Evolutionary conservation across 2,797 vertebrate species (phyloP).

Genomic region (Enteromius anoplus): DNA sequence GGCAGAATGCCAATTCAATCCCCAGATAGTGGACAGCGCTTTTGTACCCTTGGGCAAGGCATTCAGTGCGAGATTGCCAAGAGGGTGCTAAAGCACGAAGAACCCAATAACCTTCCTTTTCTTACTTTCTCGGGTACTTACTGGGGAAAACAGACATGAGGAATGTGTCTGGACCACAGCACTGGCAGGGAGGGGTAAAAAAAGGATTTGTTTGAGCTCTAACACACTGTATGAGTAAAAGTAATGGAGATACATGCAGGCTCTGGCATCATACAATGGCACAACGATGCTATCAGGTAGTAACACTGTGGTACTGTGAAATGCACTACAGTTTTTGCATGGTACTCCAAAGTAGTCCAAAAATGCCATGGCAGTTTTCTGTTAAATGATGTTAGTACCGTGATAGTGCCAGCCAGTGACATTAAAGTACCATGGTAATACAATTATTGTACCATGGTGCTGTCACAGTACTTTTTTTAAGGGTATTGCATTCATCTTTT

Average conservation of each 20-base stretch:
- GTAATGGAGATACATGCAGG: background rate
- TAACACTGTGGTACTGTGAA: background rate
- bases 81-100: slow-evolving; percentile 7
- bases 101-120: slow-evolving; percentile 21
- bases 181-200: background rate
- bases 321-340: background rate
- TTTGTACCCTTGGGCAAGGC: slow-evolving; percentile 42
- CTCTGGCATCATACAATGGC: background rate
- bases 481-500: background rate
- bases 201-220: background rate
- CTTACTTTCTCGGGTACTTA: background rate
- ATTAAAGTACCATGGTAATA: background rate
- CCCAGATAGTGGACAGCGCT: slow-evolving; percentile 48
- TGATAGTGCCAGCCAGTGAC: background rate
- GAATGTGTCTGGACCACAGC: background rate
- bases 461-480: background rate
- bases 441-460: background rate
- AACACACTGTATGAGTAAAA: background rate
- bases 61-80: slow-evolving; percentile 10
- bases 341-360: background rate
- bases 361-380: background rate
- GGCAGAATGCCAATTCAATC: slow-evolving; percentile 53
- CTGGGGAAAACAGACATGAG: slow-evolving; percentile 2
- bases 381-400: background rate
- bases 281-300: background rate